Evolutionary conservation across 2,797 vertebrate genomes (phyloP).

Genomic region (Xyrichtys novacula): DNA sequence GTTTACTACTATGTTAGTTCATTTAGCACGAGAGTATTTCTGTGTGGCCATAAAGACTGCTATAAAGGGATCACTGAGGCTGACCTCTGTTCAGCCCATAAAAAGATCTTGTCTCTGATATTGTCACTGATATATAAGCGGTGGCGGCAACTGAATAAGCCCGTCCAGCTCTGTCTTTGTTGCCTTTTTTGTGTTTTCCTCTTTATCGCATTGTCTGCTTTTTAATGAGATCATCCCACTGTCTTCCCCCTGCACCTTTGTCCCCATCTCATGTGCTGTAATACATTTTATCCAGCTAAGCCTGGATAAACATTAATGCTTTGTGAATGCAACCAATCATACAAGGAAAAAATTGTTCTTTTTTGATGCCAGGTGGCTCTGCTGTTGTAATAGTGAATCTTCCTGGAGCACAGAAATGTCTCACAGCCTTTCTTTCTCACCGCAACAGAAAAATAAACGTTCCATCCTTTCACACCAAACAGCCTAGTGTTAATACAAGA

Average conservation of each 20-base stretch:
- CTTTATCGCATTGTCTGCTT: slow-evolving; percentile 29
- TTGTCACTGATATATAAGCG: slow-evolving; percentile 67
- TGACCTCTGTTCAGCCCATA: slow-evolving; percentile 79
- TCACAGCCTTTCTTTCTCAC: not conserved
- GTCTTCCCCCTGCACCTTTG: slow-evolving; percentile 12
- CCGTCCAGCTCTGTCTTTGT: slow-evolving; percentile 7
- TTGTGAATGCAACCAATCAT: not conserved
- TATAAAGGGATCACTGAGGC: slow-evolving; percentile 72
- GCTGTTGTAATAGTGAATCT: slow-evolving; percentile 3
- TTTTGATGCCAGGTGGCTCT: not conserved
- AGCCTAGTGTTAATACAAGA: not conserved
- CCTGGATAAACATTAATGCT: not conserved
- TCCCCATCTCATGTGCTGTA: not conserved
- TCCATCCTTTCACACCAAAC: not conserved
- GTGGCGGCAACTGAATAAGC: slow-evolving; percentile 38
- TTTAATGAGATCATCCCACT: slow-evolving; percentile 23
- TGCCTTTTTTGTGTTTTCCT: slow-evolving; percentile 10
- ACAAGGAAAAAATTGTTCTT: not conserved
- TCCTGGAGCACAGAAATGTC: not conserved
- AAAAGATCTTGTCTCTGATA: slow-evolving; percentile 78
- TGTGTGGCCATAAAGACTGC: slow-evolving; percentile 68
- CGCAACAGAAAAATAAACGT: not conserved
- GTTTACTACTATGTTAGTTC: slow-evolving; percentile 79
- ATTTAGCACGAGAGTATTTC: slow-evolving; percentile 72
- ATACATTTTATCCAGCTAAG: not conserved